A percentile compares a stretch with the other conserved stretches of the same genome.
Conservation (phyloP, 1,140 invertebrate genomes). For the Pteromalus puparum region DNA sequence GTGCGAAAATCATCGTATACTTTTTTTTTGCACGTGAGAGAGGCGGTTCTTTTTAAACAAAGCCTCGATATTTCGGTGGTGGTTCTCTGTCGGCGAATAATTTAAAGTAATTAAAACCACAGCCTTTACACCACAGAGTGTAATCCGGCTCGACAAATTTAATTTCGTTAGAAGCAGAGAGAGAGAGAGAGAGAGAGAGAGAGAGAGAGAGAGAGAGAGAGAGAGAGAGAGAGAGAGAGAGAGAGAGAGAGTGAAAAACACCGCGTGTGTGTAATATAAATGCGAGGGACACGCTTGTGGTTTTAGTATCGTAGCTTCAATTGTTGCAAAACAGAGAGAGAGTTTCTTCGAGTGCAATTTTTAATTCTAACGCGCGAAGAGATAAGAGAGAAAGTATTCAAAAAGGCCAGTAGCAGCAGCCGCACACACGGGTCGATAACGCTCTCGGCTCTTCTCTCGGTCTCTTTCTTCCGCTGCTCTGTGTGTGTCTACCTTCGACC, state of each 20-base stretch:
- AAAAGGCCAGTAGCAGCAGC: too few relatives aligned
- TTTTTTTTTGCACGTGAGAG: neutral
- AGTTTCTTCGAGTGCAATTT: too few relatives aligned
- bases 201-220: too few relatives aligned
- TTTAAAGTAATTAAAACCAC: conserved; percentile 65
- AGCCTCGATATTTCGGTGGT: conserved; percentile 21
- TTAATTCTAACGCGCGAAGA: too few relatives aligned
- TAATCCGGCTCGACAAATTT: conserved; percentile 64
- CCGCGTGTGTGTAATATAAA: neutral
- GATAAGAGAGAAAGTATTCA: too few relatives aligned
- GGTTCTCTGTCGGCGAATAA: conserved; percentile 56
- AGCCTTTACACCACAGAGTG: conserved; percentile 20
- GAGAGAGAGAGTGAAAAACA: neutral
- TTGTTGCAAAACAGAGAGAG: too few relatives aligned
- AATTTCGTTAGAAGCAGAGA: conserved; percentile 54
- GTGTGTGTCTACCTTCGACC: too few relatives aligned
- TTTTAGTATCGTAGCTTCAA: neutral
- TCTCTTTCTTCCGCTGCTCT: too few relatives aligned
- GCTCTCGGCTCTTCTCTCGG: too few relatives aligned
- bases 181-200: conserved; percentile 3
- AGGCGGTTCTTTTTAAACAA: neutral
- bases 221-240: too few relatives aligned
- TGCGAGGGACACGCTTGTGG: neutral
- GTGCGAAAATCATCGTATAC: conserved; percentile 41
- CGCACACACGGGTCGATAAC: too few relatives aligned